Evolutionary conservation across 1,140 invertebrate species (phyloP).

Genomic region (Polyergus mexicanus): DNA sequence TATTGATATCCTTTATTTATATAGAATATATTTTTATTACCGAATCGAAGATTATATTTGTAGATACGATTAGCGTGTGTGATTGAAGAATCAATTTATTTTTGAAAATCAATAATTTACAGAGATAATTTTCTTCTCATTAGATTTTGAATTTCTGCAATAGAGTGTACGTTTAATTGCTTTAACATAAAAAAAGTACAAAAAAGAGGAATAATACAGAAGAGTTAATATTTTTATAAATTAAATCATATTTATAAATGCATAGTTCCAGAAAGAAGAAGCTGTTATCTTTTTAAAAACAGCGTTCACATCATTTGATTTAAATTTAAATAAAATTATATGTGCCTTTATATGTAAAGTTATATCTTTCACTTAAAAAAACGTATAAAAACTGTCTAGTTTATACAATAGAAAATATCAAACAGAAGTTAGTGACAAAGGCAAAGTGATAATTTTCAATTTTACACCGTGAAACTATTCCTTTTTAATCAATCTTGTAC

Average conservation of each 20-base stretch:
- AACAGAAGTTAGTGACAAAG: conserved; percentile 51
- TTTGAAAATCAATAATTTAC: not conserved
- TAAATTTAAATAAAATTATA: conserved; percentile 11
- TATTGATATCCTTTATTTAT: not conserved
- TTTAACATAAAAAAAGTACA: not conserved
- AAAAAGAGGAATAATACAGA: not conserved
- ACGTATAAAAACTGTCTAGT: conserved; percentile 48
- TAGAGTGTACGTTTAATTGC: not conserved
- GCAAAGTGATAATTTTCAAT: conserved; percentile 77
- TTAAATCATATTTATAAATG: conserved; percentile 3
- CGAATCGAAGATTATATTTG: not conserved
- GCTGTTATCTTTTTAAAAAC: not conserved
- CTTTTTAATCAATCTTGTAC: conserved; percentile 60
- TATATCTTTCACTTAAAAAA: conserved; percentile 25
- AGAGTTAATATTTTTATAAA: conserved; percentile 12
- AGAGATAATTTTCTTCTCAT: not conserved
- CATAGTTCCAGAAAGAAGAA: no score
- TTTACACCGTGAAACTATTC: conserved; percentile 75
- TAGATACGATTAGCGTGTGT: no score
- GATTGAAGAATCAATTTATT: not conserved
- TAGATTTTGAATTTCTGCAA: not conserved
- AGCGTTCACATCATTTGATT: not conserved
- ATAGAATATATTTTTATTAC: conserved; percentile 11
- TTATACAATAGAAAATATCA: conserved; percentile 47
- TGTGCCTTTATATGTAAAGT: not conserved